These are phyloP conservation scores for Diaprepes abbreviatus DNA, from an alignment of 2,888 invertebrate species.

Conservation along the genomic window DNA sequence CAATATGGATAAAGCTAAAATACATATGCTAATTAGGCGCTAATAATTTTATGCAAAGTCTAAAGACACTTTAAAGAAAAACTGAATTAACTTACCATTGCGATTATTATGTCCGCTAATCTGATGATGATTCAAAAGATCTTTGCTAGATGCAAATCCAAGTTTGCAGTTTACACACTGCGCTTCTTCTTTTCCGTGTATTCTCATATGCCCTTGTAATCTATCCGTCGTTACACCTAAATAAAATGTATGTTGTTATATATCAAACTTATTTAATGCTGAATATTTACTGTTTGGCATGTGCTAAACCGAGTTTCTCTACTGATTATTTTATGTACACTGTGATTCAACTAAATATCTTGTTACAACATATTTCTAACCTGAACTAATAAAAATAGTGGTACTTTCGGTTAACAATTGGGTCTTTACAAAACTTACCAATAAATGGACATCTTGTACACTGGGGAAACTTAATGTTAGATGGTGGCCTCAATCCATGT, in stretches of 20 bases:
- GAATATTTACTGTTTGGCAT: too few species aligned
- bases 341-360: too few species aligned
- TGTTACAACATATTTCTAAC: too few species aligned
- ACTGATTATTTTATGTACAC: too few species aligned
- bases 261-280: too few species aligned
- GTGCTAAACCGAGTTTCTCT: too few species aligned
- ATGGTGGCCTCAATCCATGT: conserved; percentile 81
- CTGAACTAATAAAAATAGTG: too few species aligned
- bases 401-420: too few species aligned
- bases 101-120: conserved; percentile 69
- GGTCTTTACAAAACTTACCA: conserved; percentile 54
- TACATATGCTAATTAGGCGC: too few species aligned
- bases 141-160: conserved; percentile 68
- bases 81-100: conserved; percentile 35
- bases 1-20: conserved; percentile 30
- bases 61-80: too few species aligned
- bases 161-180: conserved; percentile 73
- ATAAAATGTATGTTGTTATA: too few species aligned
- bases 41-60: too few species aligned
- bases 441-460: conserved; percentile 83
- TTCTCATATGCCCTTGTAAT: conserved; percentile 79
- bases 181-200: conserved; percentile 71
- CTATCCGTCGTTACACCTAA: conserved; percentile 78
- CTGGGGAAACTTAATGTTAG: conserved; percentile 82
- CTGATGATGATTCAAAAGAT: conserved; percentile 71